Percentiles rank a stretch among this genome's conserved stretches.
Evolutionary conservation across 2,888 invertebrate species (phyloP).

Genomic region (Buathra laborator): DNA sequence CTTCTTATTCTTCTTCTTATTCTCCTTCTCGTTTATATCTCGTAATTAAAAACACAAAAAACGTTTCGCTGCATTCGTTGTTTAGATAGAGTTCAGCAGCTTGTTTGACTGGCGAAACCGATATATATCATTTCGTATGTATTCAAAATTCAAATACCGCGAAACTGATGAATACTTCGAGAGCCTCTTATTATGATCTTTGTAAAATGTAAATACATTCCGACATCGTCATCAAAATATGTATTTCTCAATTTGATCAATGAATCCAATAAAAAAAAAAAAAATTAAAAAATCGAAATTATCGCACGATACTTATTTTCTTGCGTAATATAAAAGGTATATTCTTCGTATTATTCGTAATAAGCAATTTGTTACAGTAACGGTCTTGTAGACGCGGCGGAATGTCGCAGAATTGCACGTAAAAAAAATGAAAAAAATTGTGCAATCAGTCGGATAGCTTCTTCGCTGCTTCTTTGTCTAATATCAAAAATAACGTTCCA

Average conservation of each 20-base stretch:
- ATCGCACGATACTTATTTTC: neutral
- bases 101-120: slow-evolving; percentile 40
- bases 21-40: slow-evolving; percentile 42
- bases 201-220: slow-evolving; percentile 62
- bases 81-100: slow-evolving; percentile 54
- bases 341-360: slow-evolving; percentile 13
- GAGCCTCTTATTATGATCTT: slow-evolving; percentile 47
- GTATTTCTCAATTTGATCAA: slow-evolving; percentile 61
- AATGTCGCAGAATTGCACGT: slow-evolving; percentile 23
- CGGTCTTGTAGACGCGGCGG: neutral
- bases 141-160: slow-evolving; percentile 22
- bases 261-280: slow-evolving; percentile 51
- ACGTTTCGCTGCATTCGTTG: slow-evolving; percentile 44
- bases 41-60: slow-evolving; percentile 25
- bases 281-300: slow-evolving; percentile 4
- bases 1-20: slow-evolving; percentile 45
- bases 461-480: slow-evolving; percentile 80
- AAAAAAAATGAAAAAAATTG: slow-evolving; percentile 11
- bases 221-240: slow-evolving; percentile 58
- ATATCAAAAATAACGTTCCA: slow-evolving; percentile 89
- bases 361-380: slow-evolving; percentile 19
- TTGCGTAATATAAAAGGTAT: slow-evolving; percentile 2
- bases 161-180: slow-evolving; percentile 26
- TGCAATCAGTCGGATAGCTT: slow-evolving; percentile 64
- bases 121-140: slow-evolving; percentile 26